Conservation (phyloP, 2,113 vertebrate genomes). For the Perca flavescens region DNA sequence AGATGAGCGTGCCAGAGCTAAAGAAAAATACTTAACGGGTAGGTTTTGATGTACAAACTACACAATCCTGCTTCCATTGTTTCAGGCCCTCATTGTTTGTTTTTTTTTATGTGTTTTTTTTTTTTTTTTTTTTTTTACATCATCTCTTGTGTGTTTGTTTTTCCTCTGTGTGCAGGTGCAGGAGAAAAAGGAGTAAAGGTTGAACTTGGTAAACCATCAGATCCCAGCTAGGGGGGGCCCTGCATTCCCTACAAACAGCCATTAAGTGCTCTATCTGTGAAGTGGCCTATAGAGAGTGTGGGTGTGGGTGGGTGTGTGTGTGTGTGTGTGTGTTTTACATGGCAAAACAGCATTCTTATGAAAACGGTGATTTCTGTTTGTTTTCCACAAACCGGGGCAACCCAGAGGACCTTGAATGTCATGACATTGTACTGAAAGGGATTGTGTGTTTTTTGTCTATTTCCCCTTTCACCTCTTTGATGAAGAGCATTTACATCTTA, state of each 20-base stretch:
- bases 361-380: conserved; percentile 46
- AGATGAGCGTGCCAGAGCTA: conserved; percentile 95
- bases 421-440: conserved; percentile 74
- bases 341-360: conserved; percentile 16
- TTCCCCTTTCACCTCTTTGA: conserved; percentile 28
- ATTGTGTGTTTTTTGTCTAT: conserved; percentile 49
- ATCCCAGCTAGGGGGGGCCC: conserved; percentile 87
- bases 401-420: conserved; percentile 76
- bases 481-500: conserved; percentile 51
- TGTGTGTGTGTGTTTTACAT: conserved; percentile 52
- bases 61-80: neutral
- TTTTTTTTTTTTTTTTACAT: neutral
- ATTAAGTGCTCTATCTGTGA: conserved; percentile 72
- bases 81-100: neutral
- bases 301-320: conserved; percentile 42
- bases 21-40: conserved; percentile 98
- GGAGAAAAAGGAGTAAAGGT: conserved; percentile 96
- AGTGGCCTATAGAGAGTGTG: conserved; percentile 57
- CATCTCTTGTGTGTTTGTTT: neutral
- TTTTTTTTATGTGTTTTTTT: no score
- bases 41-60: conserved; percentile 40
- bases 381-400: conserved; percentile 47
- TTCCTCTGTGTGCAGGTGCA: conserved; percentile 70
- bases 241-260: conserved; percentile 61
- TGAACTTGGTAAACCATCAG: conserved; percentile 93